Percentiles rank a stretch among this genome's conserved stretches.
These are phyloP conservation scores for Rhingia campestris DNA, from an alignment of 2,888 invertebrate genomes.

Conservation along the genomic window DNA sequence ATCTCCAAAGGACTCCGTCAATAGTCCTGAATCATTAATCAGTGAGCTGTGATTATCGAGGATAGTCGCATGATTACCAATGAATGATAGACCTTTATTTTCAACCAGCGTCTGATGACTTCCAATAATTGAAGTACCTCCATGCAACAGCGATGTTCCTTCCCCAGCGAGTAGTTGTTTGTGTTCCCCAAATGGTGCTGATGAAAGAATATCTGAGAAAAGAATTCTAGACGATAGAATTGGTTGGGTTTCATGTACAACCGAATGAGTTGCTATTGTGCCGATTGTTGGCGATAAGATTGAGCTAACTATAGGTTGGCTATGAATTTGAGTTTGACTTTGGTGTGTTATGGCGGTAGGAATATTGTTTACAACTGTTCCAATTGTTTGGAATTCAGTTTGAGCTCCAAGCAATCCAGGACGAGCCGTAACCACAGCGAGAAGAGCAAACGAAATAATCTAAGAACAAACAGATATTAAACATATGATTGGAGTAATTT, in stretches of 20 bases:
- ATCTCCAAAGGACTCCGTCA: neutral
- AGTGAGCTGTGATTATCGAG: conserved; percentile 6
- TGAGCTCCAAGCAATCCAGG: conserved; percentile 36
- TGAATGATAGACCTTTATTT: conserved; percentile 1
- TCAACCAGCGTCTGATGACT: conserved; percentile 9
- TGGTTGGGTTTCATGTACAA: conserved; percentile 8
- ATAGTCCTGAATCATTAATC: neutral
- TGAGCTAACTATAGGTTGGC: conserved; percentile 29
- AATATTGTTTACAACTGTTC: conserved; percentile 26
- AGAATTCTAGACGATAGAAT: conserved; percentile 28
- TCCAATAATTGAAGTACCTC: conserved; percentile 13
- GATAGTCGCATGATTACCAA: conserved; percentile 10
- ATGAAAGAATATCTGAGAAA: conserved; percentile 37
- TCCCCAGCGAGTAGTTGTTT: conserved; percentile 1
- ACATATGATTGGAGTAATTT: neutral
- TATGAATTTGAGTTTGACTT: conserved; percentile 56
- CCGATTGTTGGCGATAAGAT: conserved; percentile 29
- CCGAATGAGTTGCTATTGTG: conserved; percentile 19
- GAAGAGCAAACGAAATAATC: conserved; percentile 28
- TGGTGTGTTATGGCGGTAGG: conserved; percentile 60
- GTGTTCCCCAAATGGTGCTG: conserved; percentile 17
- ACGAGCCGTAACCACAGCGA: conserved; percentile 40
- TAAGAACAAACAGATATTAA: neutral
- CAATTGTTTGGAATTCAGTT: conserved; percentile 18
- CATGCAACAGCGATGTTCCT: neutral